Evolutionary conservation across 2,797 vertebrate genomes (phyloP), one percentile per base, ranked within the genome.

Genomic region (Syngnathus rostellatus): DNA sequence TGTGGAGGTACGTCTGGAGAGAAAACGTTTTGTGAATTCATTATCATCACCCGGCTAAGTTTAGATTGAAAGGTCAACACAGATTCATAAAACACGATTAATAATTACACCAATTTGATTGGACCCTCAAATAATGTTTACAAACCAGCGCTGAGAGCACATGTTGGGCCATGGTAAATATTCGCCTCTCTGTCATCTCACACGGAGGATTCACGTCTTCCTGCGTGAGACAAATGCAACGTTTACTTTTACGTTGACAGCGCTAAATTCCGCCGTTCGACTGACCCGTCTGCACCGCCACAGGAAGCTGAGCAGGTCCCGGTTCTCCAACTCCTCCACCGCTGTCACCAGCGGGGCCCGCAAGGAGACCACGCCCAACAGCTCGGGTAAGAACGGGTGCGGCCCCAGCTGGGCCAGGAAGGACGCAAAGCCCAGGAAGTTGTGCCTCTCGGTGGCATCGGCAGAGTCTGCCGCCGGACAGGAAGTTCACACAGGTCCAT

Each of bases 121-220:
- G 45, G 21, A 1, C 5, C 21, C 9, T 5, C n/a, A 23, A 61
- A 48, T 12, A 45, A 63, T 46, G 23, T 63, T 62, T 62, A 89
- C 93, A 90, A 86, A 98, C 96, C 94, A 98, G 84, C 17, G 94
- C 96, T 61, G 89, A 90, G 53, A 92, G 91, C 78, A 97, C 91
- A 72, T 98, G 94, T 54, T 79, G 89, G 62, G 92, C 94, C 72
- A 96, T 89, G 57, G 89, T 92, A 71, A 94, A 96, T 7, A 98
- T 90, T 58, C 89, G 87, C 67, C 85, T 93, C 78, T 98, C 96
- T 1, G 94, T 96, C 79, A 98, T 88, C 68, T 95, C 93, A 74
- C 89, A 93, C 0, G 90, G 91, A 66, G 90, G 68, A 38, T 90
- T 87, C 71, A 83, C 75, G 12, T 80, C 77, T 63, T 93, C 92